Evolutionary conservation across 2,888 invertebrate species (phyloP).

Genomic region (Onchidella celtica): DNA sequence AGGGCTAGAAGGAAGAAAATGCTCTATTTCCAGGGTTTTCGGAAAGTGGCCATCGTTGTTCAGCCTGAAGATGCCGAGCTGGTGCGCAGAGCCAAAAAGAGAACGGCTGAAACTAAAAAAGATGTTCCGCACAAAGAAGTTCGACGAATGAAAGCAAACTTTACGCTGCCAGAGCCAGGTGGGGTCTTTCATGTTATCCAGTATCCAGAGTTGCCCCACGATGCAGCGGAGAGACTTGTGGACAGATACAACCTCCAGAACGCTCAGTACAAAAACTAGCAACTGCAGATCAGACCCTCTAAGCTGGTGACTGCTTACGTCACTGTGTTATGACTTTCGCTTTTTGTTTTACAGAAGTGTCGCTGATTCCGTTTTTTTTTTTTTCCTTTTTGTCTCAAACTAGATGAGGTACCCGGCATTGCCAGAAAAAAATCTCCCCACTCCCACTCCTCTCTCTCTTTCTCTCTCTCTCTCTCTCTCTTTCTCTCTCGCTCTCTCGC

Average conservation of each 20-base stretch:
- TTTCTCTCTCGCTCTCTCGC: too few species aligned
- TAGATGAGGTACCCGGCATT: too few species aligned
- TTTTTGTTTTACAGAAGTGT: too few species aligned
- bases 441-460: too few species aligned
- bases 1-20: conserved; percentile 97
- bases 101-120: conserved; percentile 89
- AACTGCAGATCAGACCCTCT: too few species aligned
- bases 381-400: too few species aligned
- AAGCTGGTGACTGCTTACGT: too few species aligned
- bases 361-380: too few species aligned
- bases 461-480: too few species aligned
- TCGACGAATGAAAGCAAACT: conserved; percentile 97
- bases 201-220: conserved; percentile 85
- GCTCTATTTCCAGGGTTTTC: conserved; percentile 94
- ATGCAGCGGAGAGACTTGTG: conserved; percentile 87
- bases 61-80: conserved; percentile 93
- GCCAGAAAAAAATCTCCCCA: too few species aligned
- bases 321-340: too few species aligned
- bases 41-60: conserved; percentile 92
- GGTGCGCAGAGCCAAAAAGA: conserved; percentile 87
- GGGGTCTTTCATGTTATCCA: conserved; percentile 89
- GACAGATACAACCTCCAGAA: conserved; percentile 83
- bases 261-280: neutral
- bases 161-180: conserved; percentile 88
- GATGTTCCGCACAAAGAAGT: conserved; percentile 93